Percentiles rank a stretch among this genome's conserved stretches.
These are phyloP conservation scores for Rallus limicola DNA, from an alignment of 2,113 vertebrate species.

Conservation along the genomic window DNA sequence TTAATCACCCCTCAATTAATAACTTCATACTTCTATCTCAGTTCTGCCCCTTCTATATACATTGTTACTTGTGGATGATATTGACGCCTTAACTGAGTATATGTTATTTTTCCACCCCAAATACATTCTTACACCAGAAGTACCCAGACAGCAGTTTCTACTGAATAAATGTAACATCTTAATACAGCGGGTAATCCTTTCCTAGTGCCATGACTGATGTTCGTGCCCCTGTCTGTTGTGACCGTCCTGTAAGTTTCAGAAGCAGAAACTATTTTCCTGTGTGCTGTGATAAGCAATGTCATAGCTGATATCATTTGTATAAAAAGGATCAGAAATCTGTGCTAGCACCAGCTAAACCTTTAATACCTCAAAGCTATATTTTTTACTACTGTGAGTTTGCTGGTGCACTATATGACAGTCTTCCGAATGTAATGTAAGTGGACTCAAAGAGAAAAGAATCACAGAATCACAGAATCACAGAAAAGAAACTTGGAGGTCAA, in stretches of 20 bases:
- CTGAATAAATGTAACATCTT: background rate
- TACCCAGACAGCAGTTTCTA: background rate
- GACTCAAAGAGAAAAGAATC: background rate
- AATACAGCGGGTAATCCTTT: background rate
- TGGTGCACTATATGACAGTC: background rate
- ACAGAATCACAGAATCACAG: no score
- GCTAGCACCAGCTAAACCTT: background rate
- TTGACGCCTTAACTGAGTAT: background rate
- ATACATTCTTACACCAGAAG: background rate
- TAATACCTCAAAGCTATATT: background rate
- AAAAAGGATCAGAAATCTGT: background rate
- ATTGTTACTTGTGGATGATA: background rate
- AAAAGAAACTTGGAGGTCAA: background rate
- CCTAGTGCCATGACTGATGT: background rate
- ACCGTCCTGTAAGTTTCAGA: background rate
- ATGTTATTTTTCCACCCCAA: background rate
- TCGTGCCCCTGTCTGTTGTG: background rate
- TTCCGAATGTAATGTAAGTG: background rate
- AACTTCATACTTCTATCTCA: background rate
- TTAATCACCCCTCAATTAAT: constrained; percentile 48
- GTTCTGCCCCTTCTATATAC: background rate
- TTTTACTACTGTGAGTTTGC: background rate
- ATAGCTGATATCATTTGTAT: background rate
- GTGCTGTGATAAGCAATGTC: background rate
- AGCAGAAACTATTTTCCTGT: background rate